phyloP scores from a whole-genome alignment of 2,797 vertebrate genomes.

The Gallinago solitaria region DNA sequence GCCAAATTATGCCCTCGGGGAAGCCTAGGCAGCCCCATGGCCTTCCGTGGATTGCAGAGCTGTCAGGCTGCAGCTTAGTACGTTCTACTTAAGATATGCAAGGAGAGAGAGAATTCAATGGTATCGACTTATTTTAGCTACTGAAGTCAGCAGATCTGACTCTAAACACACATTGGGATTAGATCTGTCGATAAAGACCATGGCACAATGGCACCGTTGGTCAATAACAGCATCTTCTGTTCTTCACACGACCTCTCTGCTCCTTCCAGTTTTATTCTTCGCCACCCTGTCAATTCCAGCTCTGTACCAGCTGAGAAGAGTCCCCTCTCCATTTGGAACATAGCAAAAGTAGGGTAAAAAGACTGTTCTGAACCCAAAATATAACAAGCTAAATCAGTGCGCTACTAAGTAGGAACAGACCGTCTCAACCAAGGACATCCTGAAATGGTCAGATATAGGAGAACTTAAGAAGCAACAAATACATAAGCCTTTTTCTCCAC shows the following conservation, averaged over 20 bases:
- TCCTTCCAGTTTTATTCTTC: not conserved
- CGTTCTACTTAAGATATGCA: not conserved
- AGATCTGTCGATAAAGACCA: not conserved
- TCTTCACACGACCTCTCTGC: not conserved
- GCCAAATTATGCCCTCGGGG: conserved; percentile 16
- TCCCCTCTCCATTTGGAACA: not conserved
- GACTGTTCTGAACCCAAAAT: not conserved
- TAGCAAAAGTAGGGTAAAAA: not conserved
- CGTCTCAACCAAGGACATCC: not conserved
- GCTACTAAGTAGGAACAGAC: not conserved
- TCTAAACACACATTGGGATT: not conserved
- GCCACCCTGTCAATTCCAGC: accelerated
- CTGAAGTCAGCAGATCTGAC: conserved; percentile 37
- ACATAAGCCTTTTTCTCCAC: not conserved
- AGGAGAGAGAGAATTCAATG: conserved; percentile 42
- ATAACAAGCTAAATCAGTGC: not conserved
- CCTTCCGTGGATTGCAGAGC: not conserved
- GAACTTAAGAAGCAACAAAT: not conserved
- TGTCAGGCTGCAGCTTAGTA: conserved; percentile 18
- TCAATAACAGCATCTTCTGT: not conserved
- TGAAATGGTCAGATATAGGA: accelerated
- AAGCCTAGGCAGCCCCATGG: not conserved
- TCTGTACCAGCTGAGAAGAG: not conserved
- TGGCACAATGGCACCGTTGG: not conserved
- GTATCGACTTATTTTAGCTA: conserved; percentile 7